Evolutionary conservation across 1,140 invertebrate species (phyloP), one percentile per base, ranked within the genome.

Genomic region (Dendrolimus punctatus): DNA sequence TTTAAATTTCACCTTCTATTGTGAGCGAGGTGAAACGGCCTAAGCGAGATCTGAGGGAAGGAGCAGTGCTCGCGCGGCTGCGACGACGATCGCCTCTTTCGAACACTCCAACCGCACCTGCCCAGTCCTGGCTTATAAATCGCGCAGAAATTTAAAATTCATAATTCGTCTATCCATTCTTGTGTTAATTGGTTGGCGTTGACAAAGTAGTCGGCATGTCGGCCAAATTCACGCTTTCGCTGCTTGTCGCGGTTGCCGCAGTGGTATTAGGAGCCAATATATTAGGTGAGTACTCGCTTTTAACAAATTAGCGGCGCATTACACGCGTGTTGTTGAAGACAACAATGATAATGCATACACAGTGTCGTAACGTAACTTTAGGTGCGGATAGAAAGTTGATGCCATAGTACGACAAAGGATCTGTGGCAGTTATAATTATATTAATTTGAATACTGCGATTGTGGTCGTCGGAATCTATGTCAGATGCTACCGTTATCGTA

Each of bases 1-100:
- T 79, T 85, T 76, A 79, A 83, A 82, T 85, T 85, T 85, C 82
- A 84, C 80, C 79, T 81, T 83, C 82, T 85, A 83, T 83, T 85
- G 76, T 85, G 76, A 77, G 70, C 62, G 71, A 68, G 71, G 80
- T 77, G 77, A 80, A 80, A 79, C 76, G 72, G 70, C 54, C 64
- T 51, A 57, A 50, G 57, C 62, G 60, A 79, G 78, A 85, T 80
- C 64, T 64, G 66, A 72, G 73, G 65, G 62, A 73, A 85, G 80
- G 77, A 80, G 66, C 77, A 78, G 81, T 83, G 64, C 73, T 57
- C 47, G 63, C 58, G 69, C 58, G 70, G 70, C 80, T 51, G 49
- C 63, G 70, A 70, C 57, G 68, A 72, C 71, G 78, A 39, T 65
- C 75, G 71, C 74, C 73, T 76, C 72, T 71, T 68, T 62, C 65